These are phyloP conservation scores for Gambusia holbrooki DNA, from an alignment of 2,113 vertebrate genomes.

Conservation along the genomic window DNA sequence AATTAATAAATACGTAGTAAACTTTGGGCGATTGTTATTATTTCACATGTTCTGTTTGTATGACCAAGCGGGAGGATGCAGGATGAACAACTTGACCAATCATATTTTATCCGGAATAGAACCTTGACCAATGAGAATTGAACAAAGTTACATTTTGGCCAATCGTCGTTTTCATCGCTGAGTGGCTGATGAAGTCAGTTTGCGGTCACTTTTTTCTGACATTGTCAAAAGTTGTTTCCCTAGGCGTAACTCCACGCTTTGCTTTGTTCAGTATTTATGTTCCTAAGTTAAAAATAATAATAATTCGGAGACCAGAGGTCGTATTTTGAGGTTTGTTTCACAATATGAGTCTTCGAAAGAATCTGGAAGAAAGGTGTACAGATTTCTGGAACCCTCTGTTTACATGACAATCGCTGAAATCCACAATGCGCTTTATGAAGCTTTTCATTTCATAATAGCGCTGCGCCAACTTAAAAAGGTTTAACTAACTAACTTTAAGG, in stretches of 20 bases:
- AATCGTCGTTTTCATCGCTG: conserved; percentile 23
- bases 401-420: background rate
- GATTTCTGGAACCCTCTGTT: conserved; percentile 8
- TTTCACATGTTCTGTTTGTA: background rate
- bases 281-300: background rate
- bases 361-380: background rate
- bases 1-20: conserved; percentile 21
- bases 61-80: background rate
- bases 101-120: background rate
- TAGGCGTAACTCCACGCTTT: conserved; percentile 1
- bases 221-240: conserved; percentile 20
- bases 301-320: background rate
- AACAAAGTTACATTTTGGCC: background rate
- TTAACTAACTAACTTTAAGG: too few species aligned
- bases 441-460: background rate
- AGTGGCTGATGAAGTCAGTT: conserved; percentile 9
- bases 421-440: background rate
- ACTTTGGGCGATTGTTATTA: conserved; percentile 38
- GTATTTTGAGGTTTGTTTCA: background rate
- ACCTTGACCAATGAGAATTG: conserved; percentile 34
- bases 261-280: conserved; percentile 27
- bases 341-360: background rate
- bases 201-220: background rate
- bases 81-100: conserved; percentile 26
- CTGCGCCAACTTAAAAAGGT: too few species aligned